Evolutionary conservation across 2,797 vertebrate genomes (phyloP).

Genomic region (Microctenopoma lineatum): DNA sequence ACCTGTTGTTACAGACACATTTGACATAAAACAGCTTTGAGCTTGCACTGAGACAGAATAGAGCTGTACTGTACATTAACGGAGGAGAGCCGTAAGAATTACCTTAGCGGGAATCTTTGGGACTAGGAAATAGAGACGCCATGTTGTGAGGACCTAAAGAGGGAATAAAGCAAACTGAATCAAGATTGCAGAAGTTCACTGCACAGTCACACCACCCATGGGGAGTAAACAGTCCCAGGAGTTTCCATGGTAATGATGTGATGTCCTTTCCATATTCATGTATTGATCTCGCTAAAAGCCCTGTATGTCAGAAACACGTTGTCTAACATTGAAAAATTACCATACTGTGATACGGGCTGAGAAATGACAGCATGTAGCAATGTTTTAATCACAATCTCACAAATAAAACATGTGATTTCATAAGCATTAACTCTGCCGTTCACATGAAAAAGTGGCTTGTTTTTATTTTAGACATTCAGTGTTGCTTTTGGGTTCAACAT

Average conservation of each 20-base stretch:
- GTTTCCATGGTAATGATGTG: conserved; percentile 67
- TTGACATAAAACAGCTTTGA: conserved; percentile 15
- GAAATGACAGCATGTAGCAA: conserved; percentile 14
- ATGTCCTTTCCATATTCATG: conserved; percentile 38
- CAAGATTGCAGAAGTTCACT: conserved; percentile 47
- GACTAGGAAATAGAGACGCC: conserved; percentile 87
- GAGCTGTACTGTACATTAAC: not conserved
- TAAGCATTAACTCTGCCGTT: conserved; percentile 27
- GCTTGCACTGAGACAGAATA: not conserved
- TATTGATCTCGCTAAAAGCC: conserved; percentile 71
- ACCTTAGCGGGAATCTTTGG: conserved; percentile 86
- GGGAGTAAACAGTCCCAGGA: conserved; percentile 39
- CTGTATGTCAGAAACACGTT: conserved; percentile 34
- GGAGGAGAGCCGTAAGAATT: conserved; percentile 12
- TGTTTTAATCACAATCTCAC: conserved; percentile 38
- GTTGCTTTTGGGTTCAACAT: conserved; percentile 12
- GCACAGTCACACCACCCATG: conserved; percentile 23
- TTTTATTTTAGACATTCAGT: conserved; percentile 32
- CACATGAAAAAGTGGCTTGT: conserved; percentile 9
- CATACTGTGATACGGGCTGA: conserved; percentile 11
- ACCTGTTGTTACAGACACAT: conserved; percentile 71
- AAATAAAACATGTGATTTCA: conserved; percentile 28
- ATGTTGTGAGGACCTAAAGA: conserved; percentile 86
- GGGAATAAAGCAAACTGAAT: conserved; percentile 37
- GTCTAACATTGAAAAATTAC: conserved; percentile 48